These are phyloP conservation scores for Chorisops tibialis DNA, from an alignment of 2,888 invertebrate species.

Conservation along the genomic window DNA sequence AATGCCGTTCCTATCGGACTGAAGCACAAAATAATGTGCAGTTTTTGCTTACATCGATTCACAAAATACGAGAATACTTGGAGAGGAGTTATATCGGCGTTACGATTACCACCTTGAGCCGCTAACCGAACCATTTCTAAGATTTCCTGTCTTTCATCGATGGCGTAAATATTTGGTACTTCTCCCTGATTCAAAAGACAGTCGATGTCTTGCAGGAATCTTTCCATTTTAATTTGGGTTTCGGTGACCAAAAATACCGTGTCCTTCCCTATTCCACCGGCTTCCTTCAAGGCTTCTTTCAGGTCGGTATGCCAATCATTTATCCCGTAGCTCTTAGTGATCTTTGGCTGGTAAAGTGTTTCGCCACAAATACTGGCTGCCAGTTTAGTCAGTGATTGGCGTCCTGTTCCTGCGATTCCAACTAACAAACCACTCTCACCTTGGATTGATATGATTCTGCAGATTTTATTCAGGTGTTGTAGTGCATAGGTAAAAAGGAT, in stretches of 20 bases:
- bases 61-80: conserved; percentile 81
- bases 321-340: conserved; percentile 74
- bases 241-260: conserved; percentile 86
- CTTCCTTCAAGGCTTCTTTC: conserved; percentile 70
- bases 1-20: conserved; percentile 82
- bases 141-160: conserved; percentile 76
- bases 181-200: conserved; percentile 85
- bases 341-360: conserved; percentile 75
- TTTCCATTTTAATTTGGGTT: conserved; percentile 79
- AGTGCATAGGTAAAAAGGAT: conserved; percentile 81
- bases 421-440: conserved; percentile 78
- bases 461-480: conserved; percentile 72
- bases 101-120: conserved; percentile 79
- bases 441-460: conserved; percentile 77
- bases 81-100: conserved; percentile 77
- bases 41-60: conserved; percentile 71
- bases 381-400: conserved; percentile 79
- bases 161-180: conserved; percentile 82
- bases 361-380: conserved; percentile 74
- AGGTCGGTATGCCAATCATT: conserved; percentile 84
- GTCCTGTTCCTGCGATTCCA: conserved; percentile 85
- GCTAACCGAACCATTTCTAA: conserved; percentile 68
- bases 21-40: conserved; percentile 74
- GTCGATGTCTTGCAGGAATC: conserved; percentile 84
- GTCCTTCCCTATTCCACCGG: conserved; percentile 72